Percentiles rank a stretch among this genome's conserved stretches.
phyloP scores from a whole-genome alignment of 2,113 vertebrate genomes.

The Pholis gunnellus region DNA sequence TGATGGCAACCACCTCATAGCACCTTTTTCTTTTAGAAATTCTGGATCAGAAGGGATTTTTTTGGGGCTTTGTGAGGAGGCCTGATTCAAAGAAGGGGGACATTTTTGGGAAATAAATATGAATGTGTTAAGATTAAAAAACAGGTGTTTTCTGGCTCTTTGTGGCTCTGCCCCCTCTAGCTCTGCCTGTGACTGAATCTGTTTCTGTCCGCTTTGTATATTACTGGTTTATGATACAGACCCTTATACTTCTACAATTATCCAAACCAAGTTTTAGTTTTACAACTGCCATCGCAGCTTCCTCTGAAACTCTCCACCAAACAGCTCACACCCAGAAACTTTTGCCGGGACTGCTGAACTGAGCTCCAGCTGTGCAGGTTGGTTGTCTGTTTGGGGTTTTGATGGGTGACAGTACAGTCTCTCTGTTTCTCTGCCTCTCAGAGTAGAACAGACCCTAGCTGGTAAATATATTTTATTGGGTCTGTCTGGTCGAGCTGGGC shows the following conservation, averaged over 20 bases:
- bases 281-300: background rate
- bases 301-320: constrained; percentile 6
- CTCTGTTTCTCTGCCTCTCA: background rate
- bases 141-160: background rate
- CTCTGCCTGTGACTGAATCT: background rate
- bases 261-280: background rate
- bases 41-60: background rate
- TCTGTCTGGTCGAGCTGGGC: constrained; percentile 8
- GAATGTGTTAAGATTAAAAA: background rate
- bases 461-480: constrained; percentile 13
- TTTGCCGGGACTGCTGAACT: background rate
- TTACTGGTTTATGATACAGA: background rate
- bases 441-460: background rate
- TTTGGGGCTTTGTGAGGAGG: background rate
- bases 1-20: background rate
- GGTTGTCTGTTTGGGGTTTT: constrained; percentile 43
- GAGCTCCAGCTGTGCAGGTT: constrained; percentile 18
- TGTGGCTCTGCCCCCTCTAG: background rate
- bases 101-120: background rate
- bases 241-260: background rate
- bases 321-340: constrained; percentile 1
- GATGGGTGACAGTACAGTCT: background rate
- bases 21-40: background rate
- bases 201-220: background rate
- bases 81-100: too few relatives aligned